Evolutionary conservation across 1,140 invertebrate genomes (phyloP).

Genomic region (Melitaea cinxia): DNA sequence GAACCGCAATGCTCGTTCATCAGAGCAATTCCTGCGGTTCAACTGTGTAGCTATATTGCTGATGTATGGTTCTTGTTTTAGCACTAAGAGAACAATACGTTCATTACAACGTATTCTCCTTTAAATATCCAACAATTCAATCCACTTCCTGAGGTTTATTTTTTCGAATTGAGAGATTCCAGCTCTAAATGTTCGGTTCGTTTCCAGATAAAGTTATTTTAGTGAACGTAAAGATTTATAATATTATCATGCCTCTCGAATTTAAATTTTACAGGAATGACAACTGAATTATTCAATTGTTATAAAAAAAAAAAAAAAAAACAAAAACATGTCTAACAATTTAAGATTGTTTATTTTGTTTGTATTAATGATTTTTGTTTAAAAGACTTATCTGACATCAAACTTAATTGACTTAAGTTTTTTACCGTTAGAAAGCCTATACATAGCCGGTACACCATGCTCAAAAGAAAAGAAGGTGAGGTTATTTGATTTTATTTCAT

Average conservation of each 20-base stretch:
- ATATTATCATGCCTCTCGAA: conserved; percentile 4
- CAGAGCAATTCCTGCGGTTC: conserved; percentile 65
- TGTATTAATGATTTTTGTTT: too few species aligned
- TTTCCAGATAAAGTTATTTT: conserved; percentile 15
- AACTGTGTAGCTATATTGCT: conserved; percentile 52
- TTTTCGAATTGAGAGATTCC: conserved; percentile 51
- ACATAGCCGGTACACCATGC: too few species aligned
- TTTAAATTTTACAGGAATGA: conserved; percentile 7
- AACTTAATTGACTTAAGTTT: too few species aligned
- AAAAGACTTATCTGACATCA: too few species aligned
- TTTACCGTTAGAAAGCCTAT: too few species aligned
- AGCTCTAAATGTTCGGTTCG: conserved; percentile 19
- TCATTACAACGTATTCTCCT: conserved; percentile 61
- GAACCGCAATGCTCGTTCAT: conserved; percentile 68
- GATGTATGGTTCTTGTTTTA: conserved; percentile 62
- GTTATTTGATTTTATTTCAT: too few species aligned
- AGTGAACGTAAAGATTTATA: conserved; percentile 11
- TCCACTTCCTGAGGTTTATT: conserved; percentile 62
- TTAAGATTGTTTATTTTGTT: too few species aligned
- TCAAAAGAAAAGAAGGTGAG: too few species aligned
- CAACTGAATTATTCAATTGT: too few species aligned
- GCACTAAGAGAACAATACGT: conserved; percentile 71
- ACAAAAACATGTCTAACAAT: too few species aligned
- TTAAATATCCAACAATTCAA: conserved; percentile 55
- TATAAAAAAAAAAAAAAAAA: too few species aligned